Base-by-base conservation (phyloP, 2,888 invertebrate genomes). In the Campoplex capitator region DNA sequence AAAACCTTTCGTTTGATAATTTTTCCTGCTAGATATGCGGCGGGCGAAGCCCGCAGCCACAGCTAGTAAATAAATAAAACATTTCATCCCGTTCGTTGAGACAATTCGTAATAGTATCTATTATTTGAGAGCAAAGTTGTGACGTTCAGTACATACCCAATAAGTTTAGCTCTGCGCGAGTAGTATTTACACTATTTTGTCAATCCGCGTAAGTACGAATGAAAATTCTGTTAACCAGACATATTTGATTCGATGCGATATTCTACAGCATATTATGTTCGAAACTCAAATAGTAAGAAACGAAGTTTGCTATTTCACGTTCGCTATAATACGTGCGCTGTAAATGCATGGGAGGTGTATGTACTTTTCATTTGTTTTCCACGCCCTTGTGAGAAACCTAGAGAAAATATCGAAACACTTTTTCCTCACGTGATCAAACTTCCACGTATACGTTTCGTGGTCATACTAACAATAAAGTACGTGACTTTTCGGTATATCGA, bases 261-360 rank as follows among this genome's bases (percentile, higher is more conserved):
- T 62, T 58, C 32, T 32, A 62, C 62, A 32, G 32, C 32, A 32
- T 13, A 32, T 32, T 32, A n/a, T 70, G 28, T 51, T 79, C 58
- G 70, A 62, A 62, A 75, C n/a, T 38, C 48, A 32, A 32, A 62
- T 42, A 13, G 67, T 18, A 67, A 74, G 67, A 68, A 62, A 78
- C 54, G 76, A 83, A 86, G 67, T 83, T 85, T 75, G 32, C 54
- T 35, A 54, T 83, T 48, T 16, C 18, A 54, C 51, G 32, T 48
- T 71, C n/a, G 32, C 54, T 54, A 38, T 51, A 23, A 38, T 51
- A 23, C 23, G 71, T 73, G 51, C 58, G n/a, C 51, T 32, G n/a
- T 45, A 35, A 38, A 18, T 32, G 83, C 48, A 58, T 56, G 73
- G 67, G 79, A 16, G 48, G 35, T 56, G 13, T n/a, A 62, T 38